Evolutionary conservation across 2,888 invertebrate species (phyloP).

Genomic region (Drosophila macrothrix): DNA sequence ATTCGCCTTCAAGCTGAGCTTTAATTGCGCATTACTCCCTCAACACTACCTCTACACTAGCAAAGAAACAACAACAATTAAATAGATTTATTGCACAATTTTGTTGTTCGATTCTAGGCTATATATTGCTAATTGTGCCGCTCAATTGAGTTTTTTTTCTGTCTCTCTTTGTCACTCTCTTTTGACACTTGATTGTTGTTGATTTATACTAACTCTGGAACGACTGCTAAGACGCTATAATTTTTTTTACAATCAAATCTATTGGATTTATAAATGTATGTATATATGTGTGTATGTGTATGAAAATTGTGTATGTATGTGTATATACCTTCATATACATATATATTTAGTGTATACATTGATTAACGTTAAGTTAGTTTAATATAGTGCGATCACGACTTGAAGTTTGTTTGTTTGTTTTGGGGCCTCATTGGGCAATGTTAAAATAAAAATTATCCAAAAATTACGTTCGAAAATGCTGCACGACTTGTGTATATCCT

Average conservation of each 20-base stretch:
- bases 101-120: slow-evolving; percentile 10
- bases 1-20: slow-evolving; percentile 10
- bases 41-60: not conserved
- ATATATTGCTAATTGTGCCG: not conserved
- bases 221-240: slow-evolving; percentile 7
- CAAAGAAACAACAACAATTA: not conserved
- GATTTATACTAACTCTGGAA: slow-evolving; percentile 23
- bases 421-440: slow-evolving; percentile 40
- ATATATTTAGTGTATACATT: slow-evolving; percentile 27
- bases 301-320: not conserved
- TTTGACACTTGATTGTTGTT: slow-evolving; percentile 16
- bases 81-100: slow-evolving; percentile 25
- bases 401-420: slow-evolving; percentile 33
- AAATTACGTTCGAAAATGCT: not conserved
- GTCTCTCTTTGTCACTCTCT: slow-evolving; percentile 12
- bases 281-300: not conserved
- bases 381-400: slow-evolving; percentile 65
- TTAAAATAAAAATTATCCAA: not conserved
- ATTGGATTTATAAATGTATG: slow-evolving; percentile 11
- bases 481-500: not conserved
- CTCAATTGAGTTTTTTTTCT: slow-evolving; percentile 15
- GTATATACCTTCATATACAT: not conserved
- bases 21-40: slow-evolving; percentile 37
- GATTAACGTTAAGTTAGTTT: slow-evolving; percentile 45
- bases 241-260: slow-evolving; percentile 8